Conservation (phyloP, 2,113 vertebrate genomes). For the Barbus barbus region DNA sequence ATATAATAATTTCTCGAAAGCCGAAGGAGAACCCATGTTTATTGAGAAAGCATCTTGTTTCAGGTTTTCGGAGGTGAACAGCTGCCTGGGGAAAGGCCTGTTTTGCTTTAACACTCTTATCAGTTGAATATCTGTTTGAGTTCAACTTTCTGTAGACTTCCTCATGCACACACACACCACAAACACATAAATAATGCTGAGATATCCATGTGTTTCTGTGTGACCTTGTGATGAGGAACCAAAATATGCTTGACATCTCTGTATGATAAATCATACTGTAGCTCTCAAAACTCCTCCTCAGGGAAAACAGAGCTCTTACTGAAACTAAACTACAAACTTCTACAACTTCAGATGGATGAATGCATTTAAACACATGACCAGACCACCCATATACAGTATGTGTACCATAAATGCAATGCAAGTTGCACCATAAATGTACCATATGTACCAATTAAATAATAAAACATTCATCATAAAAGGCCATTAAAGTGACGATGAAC, state of each 20-base stretch:
- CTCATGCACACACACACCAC: neutral
- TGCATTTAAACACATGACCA: neutral
- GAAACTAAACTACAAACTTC: neutral
- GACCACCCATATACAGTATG: neutral
- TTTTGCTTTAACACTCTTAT: too few species aligned
- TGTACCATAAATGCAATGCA: neutral
- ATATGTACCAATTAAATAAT: neutral
- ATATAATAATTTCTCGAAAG: neutral
- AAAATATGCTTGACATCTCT: neutral
- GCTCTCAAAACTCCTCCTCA: neutral
- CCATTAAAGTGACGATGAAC: neutral
- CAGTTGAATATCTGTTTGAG: too few species aligned
- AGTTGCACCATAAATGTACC: neutral
- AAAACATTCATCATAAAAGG: neutral
- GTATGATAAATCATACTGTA: neutral
- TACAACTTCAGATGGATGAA: neutral
- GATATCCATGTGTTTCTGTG: neutral
- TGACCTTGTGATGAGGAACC: neutral
- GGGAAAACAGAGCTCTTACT: neutral
- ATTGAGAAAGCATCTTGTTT: neutral
- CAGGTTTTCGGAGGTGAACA: neutral
- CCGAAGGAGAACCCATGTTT: neutral
- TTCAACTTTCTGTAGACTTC: neutral
- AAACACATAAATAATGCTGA: neutral
- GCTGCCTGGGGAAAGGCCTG: constrained; percentile 10